Evolutionary conservation across 2,888 invertebrate species (phyloP).

Genomic region (Andrena bicolor): DNA sequence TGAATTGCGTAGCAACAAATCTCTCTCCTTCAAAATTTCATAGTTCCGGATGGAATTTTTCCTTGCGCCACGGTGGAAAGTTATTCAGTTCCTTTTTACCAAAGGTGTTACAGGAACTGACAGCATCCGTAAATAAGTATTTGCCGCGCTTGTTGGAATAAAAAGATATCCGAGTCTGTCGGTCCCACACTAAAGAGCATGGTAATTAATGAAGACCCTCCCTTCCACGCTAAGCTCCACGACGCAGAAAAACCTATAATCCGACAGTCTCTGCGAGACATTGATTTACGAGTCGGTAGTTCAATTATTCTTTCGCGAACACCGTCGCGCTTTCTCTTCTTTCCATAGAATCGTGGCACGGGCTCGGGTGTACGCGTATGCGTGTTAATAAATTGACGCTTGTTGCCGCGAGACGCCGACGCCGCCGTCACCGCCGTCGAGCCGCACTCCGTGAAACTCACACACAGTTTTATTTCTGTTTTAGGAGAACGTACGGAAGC

Average conservation of each 20-base stretch:
- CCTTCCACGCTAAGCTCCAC: conserved; percentile 6
- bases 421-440: too few relatives aligned
- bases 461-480: conserved; percentile 77
- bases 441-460: conserved; percentile 28
- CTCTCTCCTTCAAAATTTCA: neutral
- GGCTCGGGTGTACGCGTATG: neutral
- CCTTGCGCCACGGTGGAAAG: too few relatives aligned
- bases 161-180: neutral
- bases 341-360: conserved; percentile 7
- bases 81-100: too few relatives aligned
- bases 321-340: conserved; percentile 7
- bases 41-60: neutral
- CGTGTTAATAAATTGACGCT: conserved; percentile 41
- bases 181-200: conserved; percentile 40
- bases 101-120: too few relatives aligned
- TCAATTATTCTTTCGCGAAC: conserved; percentile 62
- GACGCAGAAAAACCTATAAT: conserved; percentile 63
- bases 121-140: neutral
- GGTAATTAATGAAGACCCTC: conserved; percentile 67
- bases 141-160: neutral
- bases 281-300: conserved; percentile 69
- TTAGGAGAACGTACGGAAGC: conserved; percentile 87
- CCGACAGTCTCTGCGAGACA: conserved; percentile 62
- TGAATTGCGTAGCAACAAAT: neutral
- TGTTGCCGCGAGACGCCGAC: conserved; percentile 3